Evolutionary conservation across 2,113 vertebrate genomes (phyloP), one percentile per base, ranked within the genome.

Genomic region (Serilophus lunatus): DNA sequence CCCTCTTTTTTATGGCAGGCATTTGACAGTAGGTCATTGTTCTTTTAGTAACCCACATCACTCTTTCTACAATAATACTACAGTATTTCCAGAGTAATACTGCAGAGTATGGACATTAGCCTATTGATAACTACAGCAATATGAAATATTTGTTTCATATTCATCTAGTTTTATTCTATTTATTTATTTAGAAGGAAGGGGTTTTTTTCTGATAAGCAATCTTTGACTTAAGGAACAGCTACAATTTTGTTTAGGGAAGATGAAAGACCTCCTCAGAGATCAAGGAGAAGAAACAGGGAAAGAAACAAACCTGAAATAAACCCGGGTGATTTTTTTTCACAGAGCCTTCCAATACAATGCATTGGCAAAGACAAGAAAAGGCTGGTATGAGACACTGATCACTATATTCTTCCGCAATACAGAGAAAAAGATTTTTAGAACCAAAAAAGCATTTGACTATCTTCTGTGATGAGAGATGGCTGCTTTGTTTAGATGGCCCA

Each of bases 251-350:
- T 94, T 94, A 88, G 88, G 90, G 93, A 93, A 93, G 92, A 95
- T 93, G 72, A 96, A 95, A 97, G 96, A 96, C 96, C 94, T 94
- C 96, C 95, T 97, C 88, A 82, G 96, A 97, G 94, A 96, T 96
- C 95, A 96, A 97, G 94, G 82, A 86, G 90, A 86, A 96, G 72
- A 88, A 93, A 82, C 25, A 81, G 69, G 72, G 88, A 84, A 88
- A 93, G 40, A 96, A 95, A 90, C 4, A 9, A 86, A 90, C 64
- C 76, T 88, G 69, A 96, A 95, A 96, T 90, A 68, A 96, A 18
- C 88, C 56, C 88, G 95, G 77, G 69, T 92, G 72, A 96, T 71
- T 88, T 74, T 95, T n/a, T 93, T 96, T 72, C 72, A 78, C 23
- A 76, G 56, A 78, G 36, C 28, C 25, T 92, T 94, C 70, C 66